Base-by-base conservation (phyloP, 2,113 vertebrate genomes). In the Dolichotis patagonum region DNA sequence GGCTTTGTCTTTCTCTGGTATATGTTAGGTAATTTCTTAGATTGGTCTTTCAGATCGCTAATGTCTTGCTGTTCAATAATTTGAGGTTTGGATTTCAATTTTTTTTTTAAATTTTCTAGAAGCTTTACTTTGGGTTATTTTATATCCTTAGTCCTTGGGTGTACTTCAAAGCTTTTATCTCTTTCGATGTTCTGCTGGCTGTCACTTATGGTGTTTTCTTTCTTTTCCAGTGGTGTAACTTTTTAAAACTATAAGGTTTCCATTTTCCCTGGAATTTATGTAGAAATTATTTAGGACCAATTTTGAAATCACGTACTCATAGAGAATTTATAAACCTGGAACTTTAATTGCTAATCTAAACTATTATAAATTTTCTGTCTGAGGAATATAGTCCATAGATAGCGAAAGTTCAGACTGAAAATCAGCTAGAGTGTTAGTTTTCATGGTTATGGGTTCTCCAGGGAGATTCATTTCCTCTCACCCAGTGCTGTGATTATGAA, bases 301-400 rank as follows among this genome's bases (percentile, higher is more conserved):
- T 12, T 84, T 69, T 78, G 52, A 75, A 97, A n/a, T 58, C 56
- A 81, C 35, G 81, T 22, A 73, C 80, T 62, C n/a, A 73, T 95
- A 71, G n/a, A 96, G 88, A 85, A 52, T 75, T 73, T 75, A 65
- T 75, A n/a, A 67, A 46, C 20, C 58, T 84, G 19, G 14, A 28
- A 24, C 20, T 73, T 73, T 2, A 63, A 38, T 16, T 52, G 30
- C 32, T 32, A 80, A 4, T 4, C 63, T 92, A 28, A 73, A 35
- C 46, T 56, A 38, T 67, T 62, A 26, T 88, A 69, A 86, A n/a
- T 78, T 56, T 62, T 69, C 38, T 32, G 7, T 32, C 28, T 77
- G 54, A 24, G 85, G 19, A 88, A 81, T 82, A 58, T 54, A 67
- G 35, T 67, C 12, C 35, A 30, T 32, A 58, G 9, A 13, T 75